Evolutionary conservation across 2,113 vertebrate species (phyloP).

Genomic region (Notothenia rossii): DNA sequence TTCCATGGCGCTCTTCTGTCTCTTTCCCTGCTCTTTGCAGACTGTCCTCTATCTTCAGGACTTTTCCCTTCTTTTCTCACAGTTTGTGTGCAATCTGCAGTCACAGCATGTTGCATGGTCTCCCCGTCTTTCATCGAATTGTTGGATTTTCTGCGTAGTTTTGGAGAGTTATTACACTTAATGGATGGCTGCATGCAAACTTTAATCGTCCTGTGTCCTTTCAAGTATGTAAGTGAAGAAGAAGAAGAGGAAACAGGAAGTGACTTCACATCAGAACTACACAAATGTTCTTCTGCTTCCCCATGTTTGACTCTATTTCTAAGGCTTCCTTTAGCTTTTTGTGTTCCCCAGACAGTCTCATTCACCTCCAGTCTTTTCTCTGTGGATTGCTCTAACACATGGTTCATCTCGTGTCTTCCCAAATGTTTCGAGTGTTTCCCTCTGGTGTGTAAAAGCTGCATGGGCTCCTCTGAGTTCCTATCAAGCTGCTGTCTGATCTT

Average conservation of each 20-base stretch:
- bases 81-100: neutral
- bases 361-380: rapidly evolving
- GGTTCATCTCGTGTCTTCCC: no score
- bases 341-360: neutral
- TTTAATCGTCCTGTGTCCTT: rapidly evolving
- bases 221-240: rapidly evolving
- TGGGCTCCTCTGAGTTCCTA: neutral
- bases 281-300: neutral
- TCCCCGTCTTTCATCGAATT: neutral
- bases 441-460: neutral
- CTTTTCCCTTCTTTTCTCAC: neutral
- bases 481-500: neutral
- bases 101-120: neutral
- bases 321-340: neutral
- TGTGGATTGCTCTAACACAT: no score
- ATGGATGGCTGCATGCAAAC: rapidly evolving
- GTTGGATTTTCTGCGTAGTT: neutral
- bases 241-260: neutral
- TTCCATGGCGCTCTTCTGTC: neutral
- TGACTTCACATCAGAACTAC: neutral
- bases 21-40: neutral
- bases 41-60: rapidly evolving
- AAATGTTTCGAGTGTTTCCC: no score
- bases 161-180: rapidly evolving
- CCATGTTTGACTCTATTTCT: neutral